Base-by-base conservation (phyloP, 1,140 invertebrate species). In the Bombus fervidus region DNA sequence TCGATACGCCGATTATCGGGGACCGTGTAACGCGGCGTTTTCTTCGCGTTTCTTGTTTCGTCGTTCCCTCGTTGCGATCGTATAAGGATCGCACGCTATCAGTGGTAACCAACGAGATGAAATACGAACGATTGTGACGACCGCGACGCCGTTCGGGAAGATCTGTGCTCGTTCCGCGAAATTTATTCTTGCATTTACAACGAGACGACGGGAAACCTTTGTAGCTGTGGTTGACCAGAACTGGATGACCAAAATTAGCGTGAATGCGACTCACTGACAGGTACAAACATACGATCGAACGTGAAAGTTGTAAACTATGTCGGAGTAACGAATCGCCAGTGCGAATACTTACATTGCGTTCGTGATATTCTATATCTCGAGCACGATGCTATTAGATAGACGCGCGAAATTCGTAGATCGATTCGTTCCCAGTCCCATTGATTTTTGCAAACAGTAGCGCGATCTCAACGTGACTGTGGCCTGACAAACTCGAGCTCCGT, bases 401-500 rank as follows among this genome's bases (percentile, higher is more conserved):
- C 10, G 3, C 47, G 43, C 31, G 25, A 59, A 34, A 72, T 25
- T 72, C 34, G 47, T 41, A 28, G 8, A 28, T 28, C 79, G 47
- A n/a, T 80, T 25, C 41, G 41, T 12, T 43, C 0, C 34, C 76
- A 66, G 37, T 43, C 31, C 5, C 15, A 9, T 53, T 28, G 81
- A 37, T 68, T 4, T 15, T 28, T 31, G 69, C 18, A 25, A 53
- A 75, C 34, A 6, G 37, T 43, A 25, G 37, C 37, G 34, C 22
- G 64, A 31, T 34, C 28, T 83, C 34, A n/a, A 66, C 57, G 62
- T 31, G 47, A 10, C 81, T 37, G 77, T 83, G 66, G 76, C 83
- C 37, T 78, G 78, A 74, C 86, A 76, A 59, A 64, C 76, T 83
- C 71, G 57, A 81, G 57, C 68, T 81, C 57, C 31, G 62, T 37